Evolutionary conservation across 2,797 vertebrate species (phyloP), one percentile per base, ranked within the genome.

Genomic region (Chloroceryle amazona): DNA sequence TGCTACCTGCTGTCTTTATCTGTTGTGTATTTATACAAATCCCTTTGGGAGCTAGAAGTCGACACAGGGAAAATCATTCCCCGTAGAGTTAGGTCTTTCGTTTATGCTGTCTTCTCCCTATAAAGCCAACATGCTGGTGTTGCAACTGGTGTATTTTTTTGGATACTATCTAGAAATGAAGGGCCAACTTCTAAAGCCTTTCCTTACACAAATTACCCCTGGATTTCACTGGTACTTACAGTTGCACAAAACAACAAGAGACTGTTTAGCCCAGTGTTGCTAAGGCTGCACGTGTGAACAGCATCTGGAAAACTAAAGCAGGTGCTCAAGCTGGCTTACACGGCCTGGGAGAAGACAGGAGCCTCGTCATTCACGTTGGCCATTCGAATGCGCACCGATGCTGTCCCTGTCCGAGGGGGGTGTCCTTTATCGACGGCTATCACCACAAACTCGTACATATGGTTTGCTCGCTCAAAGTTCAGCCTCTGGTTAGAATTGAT

Each of bases 401-500:
- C 98, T 0, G 99, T 99, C 73, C 99, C 99, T 0, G 99, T 99
- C 46, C 98, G 98, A 28, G 99, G 97, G 3, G 98, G 98, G 0
- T 93, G 96, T 47, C 99, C 99, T 35, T 97, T 98, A 35, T 99
- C 99, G 76, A 99, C 98, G 1, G 99, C 99, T 5, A 99, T 98
- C 92, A 99, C 99, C 83, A 98, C 98, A 35, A 99, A 99, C 97
- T 99, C 99, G 16, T 99, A 99, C 97, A 98, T 97, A 87, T 99
- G 99, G 96, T 99, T 99, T 75, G 98, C 97, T 61, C 98, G 97
- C 96, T 99, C 99, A 54, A 99, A 99, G 98, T 99, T 98, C 82
- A 99, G 98, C 61, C 96, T 97, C 79, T 97, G 98, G 85, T 97
- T 98, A 35, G 99, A 98, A 97, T 96, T 98, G 96, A 99, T 92